Evolutionary conservation across 1,140 invertebrate species (phyloP).

Genomic region (Choristoneura fumiferana): DNA sequence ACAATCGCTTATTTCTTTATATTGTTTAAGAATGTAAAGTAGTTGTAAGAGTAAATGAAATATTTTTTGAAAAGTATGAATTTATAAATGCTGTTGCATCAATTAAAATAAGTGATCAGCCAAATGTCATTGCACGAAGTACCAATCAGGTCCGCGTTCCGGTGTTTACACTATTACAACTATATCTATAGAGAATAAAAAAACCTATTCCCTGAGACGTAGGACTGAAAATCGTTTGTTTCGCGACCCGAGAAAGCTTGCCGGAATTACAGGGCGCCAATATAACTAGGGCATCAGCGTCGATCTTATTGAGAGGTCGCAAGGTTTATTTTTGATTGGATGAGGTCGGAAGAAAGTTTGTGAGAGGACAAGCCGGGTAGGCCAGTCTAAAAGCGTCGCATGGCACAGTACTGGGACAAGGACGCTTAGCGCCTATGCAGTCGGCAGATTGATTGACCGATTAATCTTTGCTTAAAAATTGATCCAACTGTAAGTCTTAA

Average conservation of each 20-base stretch:
- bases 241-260: constrained; percentile 33
- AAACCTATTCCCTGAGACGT: constrained; percentile 26
- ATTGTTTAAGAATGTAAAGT: too few relatives aligned
- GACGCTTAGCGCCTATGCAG: constrained; percentile 65
- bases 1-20: too few relatives aligned
- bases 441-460: constrained; percentile 71
- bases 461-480: constrained; percentile 57
- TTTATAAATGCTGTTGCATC: neutral
- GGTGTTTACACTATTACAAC: constrained; percentile 30
- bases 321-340: constrained; percentile 50
- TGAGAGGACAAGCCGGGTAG: constrained; percentile 50
- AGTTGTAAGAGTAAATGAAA: too few relatives aligned
- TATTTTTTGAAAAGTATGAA: too few relatives aligned
- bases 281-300: constrained; percentile 26
- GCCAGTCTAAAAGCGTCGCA: constrained; percentile 63
- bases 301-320: constrained; percentile 31
- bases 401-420: constrained; percentile 73
- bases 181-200: constrained; percentile 22
- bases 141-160: constrained; percentile 52
- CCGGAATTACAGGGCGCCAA: constrained; percentile 32
- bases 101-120: constrained; percentile 46
- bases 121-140: constrained; percentile 59
- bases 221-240: constrained; percentile 36
- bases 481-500: constrained; percentile 20
- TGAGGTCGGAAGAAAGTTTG: constrained; percentile 53